phyloP scores from a whole-genome alignment of 2,113 vertebrate genomes.

The Martes martes region DNA sequence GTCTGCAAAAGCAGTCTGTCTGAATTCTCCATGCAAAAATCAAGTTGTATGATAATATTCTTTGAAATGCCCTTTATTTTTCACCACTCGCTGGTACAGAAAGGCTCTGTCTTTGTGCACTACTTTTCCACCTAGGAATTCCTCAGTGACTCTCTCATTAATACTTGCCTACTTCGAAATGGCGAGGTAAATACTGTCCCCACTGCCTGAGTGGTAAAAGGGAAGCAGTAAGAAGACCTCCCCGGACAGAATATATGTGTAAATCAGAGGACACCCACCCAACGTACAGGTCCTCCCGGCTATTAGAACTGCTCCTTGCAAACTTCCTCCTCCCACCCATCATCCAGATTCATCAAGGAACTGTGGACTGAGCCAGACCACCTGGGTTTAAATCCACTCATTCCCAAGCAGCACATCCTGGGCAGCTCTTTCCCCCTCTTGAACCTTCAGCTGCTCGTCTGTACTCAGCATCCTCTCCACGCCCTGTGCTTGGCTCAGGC shows the following conservation, averaged over 20 bases:
- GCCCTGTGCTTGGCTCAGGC: background rate
- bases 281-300: background rate
- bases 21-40: constrained; percentile 74
- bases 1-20: constrained; percentile 72
- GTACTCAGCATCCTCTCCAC: background rate
- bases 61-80: constrained; percentile 74
- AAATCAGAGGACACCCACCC: background rate
- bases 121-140: constrained; percentile 48
- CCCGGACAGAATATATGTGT: background rate
- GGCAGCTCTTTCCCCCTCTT: background rate
- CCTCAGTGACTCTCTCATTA: constrained; percentile 39
- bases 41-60: constrained; percentile 70
- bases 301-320: background rate
- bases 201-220: background rate
- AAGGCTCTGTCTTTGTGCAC: constrained; percentile 41
- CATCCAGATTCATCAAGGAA: background rate
- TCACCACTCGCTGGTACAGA: constrained; percentile 48
- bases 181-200: background rate
- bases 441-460: background rate
- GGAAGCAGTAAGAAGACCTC: background rate
- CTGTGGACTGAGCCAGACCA: background rate
- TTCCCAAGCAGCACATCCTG: background rate
- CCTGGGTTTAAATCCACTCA: background rate
- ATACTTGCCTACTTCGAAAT: background rate
- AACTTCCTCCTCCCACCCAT: background rate